Evolutionary conservation across 2,888 invertebrate genomes (phyloP).

Genomic region (Microplitis deprimator): DNA sequence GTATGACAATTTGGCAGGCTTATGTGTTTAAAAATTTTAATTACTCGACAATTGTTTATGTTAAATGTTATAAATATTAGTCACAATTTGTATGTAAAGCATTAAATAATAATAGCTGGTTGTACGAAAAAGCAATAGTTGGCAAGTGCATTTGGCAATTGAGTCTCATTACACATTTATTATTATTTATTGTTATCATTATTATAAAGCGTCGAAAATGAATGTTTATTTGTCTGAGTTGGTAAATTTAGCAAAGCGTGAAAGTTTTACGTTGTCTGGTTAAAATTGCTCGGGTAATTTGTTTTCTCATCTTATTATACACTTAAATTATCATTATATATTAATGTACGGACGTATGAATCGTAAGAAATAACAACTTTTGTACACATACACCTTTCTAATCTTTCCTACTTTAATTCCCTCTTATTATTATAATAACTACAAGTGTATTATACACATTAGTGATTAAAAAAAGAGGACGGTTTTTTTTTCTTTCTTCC

Average conservation of each 20-base stretch:
- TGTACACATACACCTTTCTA: constrained; percentile 6
- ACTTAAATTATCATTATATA: background rate
- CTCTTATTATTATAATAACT: background rate
- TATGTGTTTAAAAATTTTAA: background rate
- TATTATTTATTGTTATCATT: background rate
- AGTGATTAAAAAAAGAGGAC: background rate
- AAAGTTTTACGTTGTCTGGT: constrained; percentile 38
- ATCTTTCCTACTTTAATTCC: constrained; percentile 8
- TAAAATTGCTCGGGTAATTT: constrained; percentile 36
- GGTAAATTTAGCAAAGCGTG: constrained; percentile 25
- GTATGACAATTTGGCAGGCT: background rate
- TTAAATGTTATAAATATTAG: background rate
- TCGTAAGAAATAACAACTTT: background rate
- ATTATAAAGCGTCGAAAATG: background rate
- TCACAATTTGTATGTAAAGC: background rate
- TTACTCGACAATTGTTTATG: background rate
- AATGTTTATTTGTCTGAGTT: background rate
- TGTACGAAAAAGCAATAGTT: background rate
- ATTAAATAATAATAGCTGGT: background rate
- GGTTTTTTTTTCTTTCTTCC: background rate
- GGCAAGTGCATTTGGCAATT: background rate
- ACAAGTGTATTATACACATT: background rate
- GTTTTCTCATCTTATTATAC: constrained; percentile 9
- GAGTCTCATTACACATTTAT: background rate
- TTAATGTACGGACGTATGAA: background rate